Evolutionary conservation across 2,113 vertebrate species (phyloP), one percentile per base, ranked within the genome.

Genomic region (Festucalex cinctus): DNA sequence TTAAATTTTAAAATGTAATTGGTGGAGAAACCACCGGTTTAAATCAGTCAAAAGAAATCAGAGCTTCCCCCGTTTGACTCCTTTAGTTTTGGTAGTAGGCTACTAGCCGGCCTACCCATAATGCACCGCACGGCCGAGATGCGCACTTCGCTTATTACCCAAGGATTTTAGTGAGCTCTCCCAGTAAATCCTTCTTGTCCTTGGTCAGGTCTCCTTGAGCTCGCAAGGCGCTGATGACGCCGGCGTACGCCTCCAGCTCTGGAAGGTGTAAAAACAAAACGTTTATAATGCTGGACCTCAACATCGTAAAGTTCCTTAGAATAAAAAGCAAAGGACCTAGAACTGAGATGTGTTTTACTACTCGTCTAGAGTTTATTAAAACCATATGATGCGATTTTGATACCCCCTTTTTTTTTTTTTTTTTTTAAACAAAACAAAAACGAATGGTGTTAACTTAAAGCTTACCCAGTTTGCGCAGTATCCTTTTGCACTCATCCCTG

Each of bases 241-340:
- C 95, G 26, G 97, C 97, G 35, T 99, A 99, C 2, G 97, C 97
- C 88, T 99, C 97, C 91, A 99, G 88, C 91, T 99, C 97, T 99
- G 89, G 0, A 0, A 73, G 74, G 83, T 9, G 70, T 35, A 66
- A 10, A n/a, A 83, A 35, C 26, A 72, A 74, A 56, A 39, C 20
- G 2, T 9, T 57, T 14, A 32, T 22, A 22, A 2, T 0, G 26
- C 8, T 2, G 22, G 51, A 13, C 6, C 6, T 32, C 22, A 56
- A 26, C 26, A 7, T 10, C 13, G 4, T 13, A 56, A 56, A 28
- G 53, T 5, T 28, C 24, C 24, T 26, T 44, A 16, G 43, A 44
- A 17, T 5, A 17, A 16, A 44, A 12, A 41, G 2, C 8, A 41
- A 20, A 49, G 44, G 44, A 46, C 5, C 44, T 44, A 0, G 13